Base-by-base conservation (phyloP, 2,888 invertebrate species). In the Lochmaea capreae region DNA sequence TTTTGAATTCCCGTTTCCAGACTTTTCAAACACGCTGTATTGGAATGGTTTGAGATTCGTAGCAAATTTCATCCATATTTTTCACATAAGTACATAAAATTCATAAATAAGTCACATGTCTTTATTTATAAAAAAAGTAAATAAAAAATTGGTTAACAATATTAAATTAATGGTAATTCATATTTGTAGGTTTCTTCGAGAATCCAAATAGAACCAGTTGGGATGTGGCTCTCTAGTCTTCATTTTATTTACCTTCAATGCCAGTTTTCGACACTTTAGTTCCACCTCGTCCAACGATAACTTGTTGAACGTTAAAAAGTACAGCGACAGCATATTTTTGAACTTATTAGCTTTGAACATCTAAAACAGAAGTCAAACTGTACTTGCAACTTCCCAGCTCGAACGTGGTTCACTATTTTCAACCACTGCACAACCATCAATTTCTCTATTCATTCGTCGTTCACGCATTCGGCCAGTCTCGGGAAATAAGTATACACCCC, bases 151-250 rank as follows among this genome's bases (percentile, higher is more conserved):
- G 5, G 11, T 46, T 46, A 6, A 46, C 46, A 46, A 39, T 39
- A 39, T 39, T 39, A 9, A 39, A 39, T 39, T 39, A 39, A 39
- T 39, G 33, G 9, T 39, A 14, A n/a, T 9, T 61, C 12, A 59
- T 26, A 26, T 26, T 12, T n/a, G 9, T 33, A 14, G 33, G 16
- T 18, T 61, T 39, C 26, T 61, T 61, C 61, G 14, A 16, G 33
- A 39, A 42, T 63, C 62, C 12, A 63, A 43, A 26, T 63, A 63
- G 18, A 43, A 63, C 62, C 62, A 63, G 6, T 10, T 42, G 2
- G 62, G 62, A 16, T 39, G 14, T n/a, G 2, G 9, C 1, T 16
- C 42, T 63, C 43, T 43, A 4, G 43, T 18, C 5, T 43, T 16
- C 26, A 33, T 33, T 43, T 63, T 61, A 8, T 22, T 59, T 22